These are phyloP conservation scores for Lycocorax pyrrhopterus DNA, from an alignment of 2,113 vertebrate genomes.

Conservation along the genomic window DNA sequence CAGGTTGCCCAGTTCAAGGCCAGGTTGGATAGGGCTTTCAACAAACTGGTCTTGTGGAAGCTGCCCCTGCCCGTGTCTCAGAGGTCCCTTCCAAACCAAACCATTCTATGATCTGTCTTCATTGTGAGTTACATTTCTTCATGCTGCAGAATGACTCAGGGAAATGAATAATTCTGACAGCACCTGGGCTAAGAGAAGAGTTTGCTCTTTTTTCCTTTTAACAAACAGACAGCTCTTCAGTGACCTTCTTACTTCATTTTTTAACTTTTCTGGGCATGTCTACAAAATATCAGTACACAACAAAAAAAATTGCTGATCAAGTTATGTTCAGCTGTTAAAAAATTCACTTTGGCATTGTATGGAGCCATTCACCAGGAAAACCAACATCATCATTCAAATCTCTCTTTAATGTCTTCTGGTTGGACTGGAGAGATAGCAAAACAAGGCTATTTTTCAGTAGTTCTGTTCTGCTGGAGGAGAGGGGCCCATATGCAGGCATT, in stretches of 20 bases:
- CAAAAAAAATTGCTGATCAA: not conserved
- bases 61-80: not conserved
- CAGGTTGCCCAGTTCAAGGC: not conserved
- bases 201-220: not conserved
- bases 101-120: not conserved
- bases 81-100: not conserved
- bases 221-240: not conserved
- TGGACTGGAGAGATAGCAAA: not conserved
- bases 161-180: not conserved
- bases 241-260: not conserved
- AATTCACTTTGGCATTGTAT: not conserved
- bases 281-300: not conserved
- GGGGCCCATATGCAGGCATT: not conserved
- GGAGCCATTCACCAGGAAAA: not conserved
- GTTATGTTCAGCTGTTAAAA: not conserved
- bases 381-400: not conserved
- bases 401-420: not conserved
- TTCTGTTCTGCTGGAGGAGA: not conserved
- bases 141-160: not conserved
- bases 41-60: not conserved
- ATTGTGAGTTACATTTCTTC: not conserved
- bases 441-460: not conserved
- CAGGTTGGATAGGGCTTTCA: not conserved
- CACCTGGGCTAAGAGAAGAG: not conserved
- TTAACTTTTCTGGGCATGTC: not conserved